Conservation (phyloP, 2,113 vertebrate species). For the Panthera leo region DNA sequence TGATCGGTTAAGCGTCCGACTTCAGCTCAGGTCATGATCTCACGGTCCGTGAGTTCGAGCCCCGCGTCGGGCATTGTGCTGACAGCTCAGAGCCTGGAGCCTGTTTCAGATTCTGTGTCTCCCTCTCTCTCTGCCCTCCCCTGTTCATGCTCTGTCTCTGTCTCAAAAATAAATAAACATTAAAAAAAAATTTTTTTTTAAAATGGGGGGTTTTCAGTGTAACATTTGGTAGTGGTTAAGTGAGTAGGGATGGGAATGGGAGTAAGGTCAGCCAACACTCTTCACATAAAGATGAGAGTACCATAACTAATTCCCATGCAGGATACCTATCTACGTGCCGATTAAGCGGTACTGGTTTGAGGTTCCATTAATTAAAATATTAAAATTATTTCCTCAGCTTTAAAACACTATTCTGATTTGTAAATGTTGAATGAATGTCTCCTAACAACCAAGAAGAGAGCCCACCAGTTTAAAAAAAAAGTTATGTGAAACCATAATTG, state of each 20-base stretch:
- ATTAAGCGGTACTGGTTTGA: background rate
- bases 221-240: background rate
- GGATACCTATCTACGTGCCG: background rate
- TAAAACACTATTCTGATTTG: slow-evolving; percentile 32
- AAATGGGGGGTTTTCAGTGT: background rate
- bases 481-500: slow-evolving; percentile 49
- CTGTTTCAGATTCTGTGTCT: too few species aligned
- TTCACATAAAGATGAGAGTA: background rate
- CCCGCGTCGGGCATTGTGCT: too few species aligned
- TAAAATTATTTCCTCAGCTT: slow-evolving; percentile 32
- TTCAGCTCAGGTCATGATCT: too few species aligned
- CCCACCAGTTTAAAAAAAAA: background rate
- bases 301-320: background rate
- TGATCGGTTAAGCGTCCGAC: too few species aligned
- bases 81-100: too few species aligned
- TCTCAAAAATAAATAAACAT: too few species aligned
- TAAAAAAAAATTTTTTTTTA: too few species aligned
- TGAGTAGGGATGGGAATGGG: background rate
- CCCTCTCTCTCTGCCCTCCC: too few species aligned
- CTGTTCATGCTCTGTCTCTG: too few species aligned
- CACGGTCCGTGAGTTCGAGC: too few species aligned
- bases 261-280: background rate
- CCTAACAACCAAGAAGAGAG: slow-evolving; percentile 1
- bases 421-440: slow-evolving; percentile 42
- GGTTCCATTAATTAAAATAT: slow-evolving; percentile 42